These are phyloP conservation scores for Lepidurus arcticus DNA, from an alignment of 1,140 invertebrate genomes.

Conservation along the genomic window DNA sequence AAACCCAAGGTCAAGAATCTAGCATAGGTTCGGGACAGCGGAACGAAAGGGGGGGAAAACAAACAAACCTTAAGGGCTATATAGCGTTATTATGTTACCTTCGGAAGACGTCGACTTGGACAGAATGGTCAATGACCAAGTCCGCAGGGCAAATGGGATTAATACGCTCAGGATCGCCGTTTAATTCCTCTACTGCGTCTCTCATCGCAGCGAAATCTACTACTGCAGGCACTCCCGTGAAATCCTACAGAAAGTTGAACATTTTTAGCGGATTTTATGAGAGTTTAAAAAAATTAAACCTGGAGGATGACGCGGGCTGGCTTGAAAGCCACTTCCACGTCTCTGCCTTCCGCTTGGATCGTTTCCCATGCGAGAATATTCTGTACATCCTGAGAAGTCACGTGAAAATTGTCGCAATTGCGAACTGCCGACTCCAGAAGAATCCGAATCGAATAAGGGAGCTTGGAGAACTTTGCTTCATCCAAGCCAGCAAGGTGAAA, in stretches of 20 bases:
- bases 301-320: conserved; percentile 93
- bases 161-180: conserved; percentile 84
- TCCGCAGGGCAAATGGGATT: conserved; percentile 97
- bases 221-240: conserved; percentile 94
- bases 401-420: conserved; percentile 94
- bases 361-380: conserved; percentile 87
- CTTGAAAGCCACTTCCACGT: conserved; percentile 92
- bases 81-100: conserved; percentile 54
- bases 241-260: conserved; percentile 57
- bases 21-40: background rate
- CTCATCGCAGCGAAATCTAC: conserved; percentile 99
- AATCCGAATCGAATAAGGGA: conserved; percentile 92
- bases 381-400: conserved; percentile 75
- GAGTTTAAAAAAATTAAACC: conserved; percentile 45
- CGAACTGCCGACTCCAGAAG: conserved; percentile 90
- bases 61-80: background rate
- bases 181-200: conserved; percentile 81
- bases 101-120: conserved; percentile 90
- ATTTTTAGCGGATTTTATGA: conserved; percentile 41
- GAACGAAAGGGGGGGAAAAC: background rate
- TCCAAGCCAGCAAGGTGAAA: conserved; percentile 28
- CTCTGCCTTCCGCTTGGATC: conserved; percentile 60
- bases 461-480: conserved; percentile 37
- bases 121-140: conserved; percentile 96
- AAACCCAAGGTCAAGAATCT: too few relatives aligned